Evolutionary conservation across 2,888 invertebrate genomes (phyloP), one percentile per base, ranked within the genome.

Genomic region (Heliconius hortense): DNA sequence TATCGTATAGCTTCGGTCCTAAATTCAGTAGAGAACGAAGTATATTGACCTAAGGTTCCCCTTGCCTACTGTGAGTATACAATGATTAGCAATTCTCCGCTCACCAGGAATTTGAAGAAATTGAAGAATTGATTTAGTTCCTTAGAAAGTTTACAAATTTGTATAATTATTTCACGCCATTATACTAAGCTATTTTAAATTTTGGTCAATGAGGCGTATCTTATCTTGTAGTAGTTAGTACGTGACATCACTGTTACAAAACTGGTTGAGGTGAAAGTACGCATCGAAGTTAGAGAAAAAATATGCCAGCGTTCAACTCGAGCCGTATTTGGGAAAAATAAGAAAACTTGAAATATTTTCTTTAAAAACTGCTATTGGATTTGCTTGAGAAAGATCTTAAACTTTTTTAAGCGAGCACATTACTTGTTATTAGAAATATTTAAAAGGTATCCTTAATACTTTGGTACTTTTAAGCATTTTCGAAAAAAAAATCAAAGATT

Each of bases 251-350:
- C 71, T 68, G 28, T 67, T 74, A 64, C 53, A 53, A 48, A 74
- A 77, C 77, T 62, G 74, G 77, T 74, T 67, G 21, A 60, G 62
- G 76, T 74, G 76, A 77, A 74, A 77, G 76, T 74, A 35, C 62
- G 56, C 76, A 59, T 59, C 73, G 24, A 59, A 72, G 26, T 66
- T 67, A 75, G 71, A 63, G 48, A 77, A 72, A 72, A 72, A 74
- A 59, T 71, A 60, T 60, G 28, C 35, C 21, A 59, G 64, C 74
- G 39, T 64, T 39, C 28, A 21, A 28, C 70, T 75, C 53, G 53
- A 64, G 24, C 59, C 39, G 56, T 70, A 53, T 75, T 66, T 66
- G 66, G 66, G 39, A 31, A 64, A 64, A 43, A 71, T 28, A 71
- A 70, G 74, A 70, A 75, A 75, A 71, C 64, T n/a, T 24, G n/a